These are phyloP conservation scores for Cephalopachus bancanus DNA, from an alignment of 2,797 vertebrate genomes.

Conservation along the genomic window DNA sequence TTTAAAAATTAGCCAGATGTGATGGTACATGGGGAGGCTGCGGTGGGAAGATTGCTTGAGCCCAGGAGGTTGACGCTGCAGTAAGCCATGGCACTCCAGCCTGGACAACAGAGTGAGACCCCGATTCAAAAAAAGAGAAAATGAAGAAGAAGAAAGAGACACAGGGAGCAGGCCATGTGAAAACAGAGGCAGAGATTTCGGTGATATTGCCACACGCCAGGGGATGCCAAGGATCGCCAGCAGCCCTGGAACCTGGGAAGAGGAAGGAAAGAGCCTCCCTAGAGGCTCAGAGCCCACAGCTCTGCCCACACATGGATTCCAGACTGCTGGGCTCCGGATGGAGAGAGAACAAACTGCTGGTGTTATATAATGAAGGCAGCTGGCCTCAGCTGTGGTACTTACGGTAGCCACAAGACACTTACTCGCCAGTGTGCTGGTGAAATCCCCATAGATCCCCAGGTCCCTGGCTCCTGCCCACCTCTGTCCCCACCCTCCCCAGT, in stretches of 20 bases:
- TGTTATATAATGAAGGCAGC: no score
- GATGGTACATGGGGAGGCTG: no score
- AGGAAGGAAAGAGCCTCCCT: fast-evolving
- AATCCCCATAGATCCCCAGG: neutral
- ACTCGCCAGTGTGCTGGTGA: fast-evolving
- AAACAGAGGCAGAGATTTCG: neutral
- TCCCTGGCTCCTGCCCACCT: neutral
- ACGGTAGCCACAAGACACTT: fast-evolving
- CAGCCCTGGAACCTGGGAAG: neutral
- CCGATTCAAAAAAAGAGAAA: no score
- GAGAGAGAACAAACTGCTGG: fast-evolving
- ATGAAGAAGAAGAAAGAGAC: fast-evolving
- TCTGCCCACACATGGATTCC: fast-evolving
- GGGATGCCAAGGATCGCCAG: fast-evolving
- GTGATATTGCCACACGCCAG: neutral
- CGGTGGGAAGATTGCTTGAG: no score
- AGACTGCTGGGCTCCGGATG: fast-evolving
- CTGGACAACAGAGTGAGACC: no score
- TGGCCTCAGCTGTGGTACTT: fast-evolving
- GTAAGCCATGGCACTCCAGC: no score
- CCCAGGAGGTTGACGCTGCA: no score
- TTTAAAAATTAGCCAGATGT: no score
- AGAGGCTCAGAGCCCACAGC: neutral
- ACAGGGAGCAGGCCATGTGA: fast-evolving
- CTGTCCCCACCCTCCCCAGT: fast-evolving